Conservation (phyloP, 2,797 vertebrate genomes). For the Vipera ursinii region DNA sequence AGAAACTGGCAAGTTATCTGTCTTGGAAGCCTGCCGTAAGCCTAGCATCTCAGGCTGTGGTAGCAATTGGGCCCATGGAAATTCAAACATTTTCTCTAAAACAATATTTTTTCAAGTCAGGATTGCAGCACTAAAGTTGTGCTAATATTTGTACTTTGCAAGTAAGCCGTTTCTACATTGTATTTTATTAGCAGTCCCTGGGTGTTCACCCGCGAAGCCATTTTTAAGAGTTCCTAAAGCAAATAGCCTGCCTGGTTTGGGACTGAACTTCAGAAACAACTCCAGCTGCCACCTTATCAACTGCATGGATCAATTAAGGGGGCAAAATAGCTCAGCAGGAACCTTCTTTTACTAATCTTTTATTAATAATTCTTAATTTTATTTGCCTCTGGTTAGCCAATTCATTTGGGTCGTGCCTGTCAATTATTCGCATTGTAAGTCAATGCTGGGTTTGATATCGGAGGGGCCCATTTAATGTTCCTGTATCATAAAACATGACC, state of each 20-base stretch:
- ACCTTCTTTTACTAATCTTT: slow-evolving; percentile 47
- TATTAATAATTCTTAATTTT: slow-evolving; percentile 37
- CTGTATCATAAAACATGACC: background rate
- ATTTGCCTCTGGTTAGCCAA: slow-evolving; percentile 61
- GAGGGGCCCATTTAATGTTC: background rate
- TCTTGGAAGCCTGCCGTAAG: background rate
- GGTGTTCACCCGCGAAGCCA: slow-evolving; percentile 22
- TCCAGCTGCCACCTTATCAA: slow-evolving; percentile 38
- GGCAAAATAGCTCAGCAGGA: slow-evolving; percentile 56
- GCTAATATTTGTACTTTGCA: slow-evolving; percentile 32
- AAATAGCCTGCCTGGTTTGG: slow-evolving; percentile 32
- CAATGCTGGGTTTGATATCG: background rate
- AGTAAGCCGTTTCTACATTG: slow-evolving; percentile 1
- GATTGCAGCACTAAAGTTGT: slow-evolving; percentile 6
- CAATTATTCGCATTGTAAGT: slow-evolving; percentile 36
- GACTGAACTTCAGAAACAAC: background rate
- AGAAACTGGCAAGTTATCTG: background rate
- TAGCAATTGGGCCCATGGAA: background rate
- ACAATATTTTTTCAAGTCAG: slow-evolving; percentile 14
- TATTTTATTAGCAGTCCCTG: background rate
- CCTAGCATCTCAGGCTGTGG: fast-evolving
- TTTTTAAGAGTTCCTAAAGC: slow-evolving; percentile 17
- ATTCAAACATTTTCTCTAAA: slow-evolving; percentile 22
- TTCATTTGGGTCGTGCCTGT: slow-evolving; percentile 53
- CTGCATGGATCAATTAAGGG: slow-evolving; percentile 45